Percentiles rank a stretch among this genome's conserved stretches.
Evolutionary conservation across 2,113 vertebrate species (phyloP).

Genomic region (Lamprotornis superbus): DNA sequence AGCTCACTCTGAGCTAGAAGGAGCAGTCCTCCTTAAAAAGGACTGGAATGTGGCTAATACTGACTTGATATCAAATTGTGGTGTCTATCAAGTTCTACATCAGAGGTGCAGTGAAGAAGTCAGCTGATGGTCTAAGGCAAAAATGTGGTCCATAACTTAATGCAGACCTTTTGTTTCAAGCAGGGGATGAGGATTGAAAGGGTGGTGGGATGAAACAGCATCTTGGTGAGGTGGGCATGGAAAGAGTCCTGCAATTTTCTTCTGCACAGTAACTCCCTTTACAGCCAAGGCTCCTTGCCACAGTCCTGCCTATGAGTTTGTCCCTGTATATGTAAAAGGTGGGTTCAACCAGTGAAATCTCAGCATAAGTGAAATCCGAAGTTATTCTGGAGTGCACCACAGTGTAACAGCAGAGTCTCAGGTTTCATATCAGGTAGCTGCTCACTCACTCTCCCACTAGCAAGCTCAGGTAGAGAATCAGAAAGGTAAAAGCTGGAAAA

Average conservation of each 20-base stretch:
- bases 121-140: neutral
- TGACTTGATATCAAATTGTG: neutral
- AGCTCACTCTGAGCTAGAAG: neutral
- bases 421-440: neutral
- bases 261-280: neutral
- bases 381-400: neutral
- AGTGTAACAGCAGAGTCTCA: neutral
- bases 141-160: neutral
- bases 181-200: neutral
- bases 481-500: neutral
- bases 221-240: neutral
- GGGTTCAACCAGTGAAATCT: neutral
- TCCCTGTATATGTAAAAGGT: neutral
- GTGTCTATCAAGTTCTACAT: neutral
- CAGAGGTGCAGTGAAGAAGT: neutral
- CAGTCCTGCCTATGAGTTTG: neutral
- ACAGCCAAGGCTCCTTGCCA: neutral
- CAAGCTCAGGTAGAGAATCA: accelerated
- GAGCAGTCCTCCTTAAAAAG: neutral
- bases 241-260: neutral
- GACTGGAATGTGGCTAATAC: neutral
- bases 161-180: neutral
- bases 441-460: accelerated
- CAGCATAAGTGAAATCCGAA: neutral
- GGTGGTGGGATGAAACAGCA: neutral